These are phyloP conservation scores for Conger conger DNA, from an alignment of 2,113 vertebrate genomes.

Conservation along the genomic window DNA sequence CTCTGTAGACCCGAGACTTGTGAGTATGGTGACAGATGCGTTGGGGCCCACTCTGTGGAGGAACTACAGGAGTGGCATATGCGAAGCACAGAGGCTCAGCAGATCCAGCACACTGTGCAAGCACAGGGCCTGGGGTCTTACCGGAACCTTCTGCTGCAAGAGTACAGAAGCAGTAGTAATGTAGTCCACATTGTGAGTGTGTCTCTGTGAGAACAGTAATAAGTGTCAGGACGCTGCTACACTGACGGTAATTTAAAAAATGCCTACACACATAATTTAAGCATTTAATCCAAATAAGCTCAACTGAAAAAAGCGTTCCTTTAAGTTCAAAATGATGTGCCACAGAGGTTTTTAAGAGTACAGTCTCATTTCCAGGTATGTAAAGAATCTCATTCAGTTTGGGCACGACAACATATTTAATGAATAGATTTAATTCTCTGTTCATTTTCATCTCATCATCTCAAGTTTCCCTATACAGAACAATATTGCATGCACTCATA, in stretches of 20 bases:
- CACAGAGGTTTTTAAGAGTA: neutral
- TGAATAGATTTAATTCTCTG: too few relatives aligned
- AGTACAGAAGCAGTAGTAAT: slow-evolving; percentile 29
- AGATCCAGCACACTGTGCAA: neutral
- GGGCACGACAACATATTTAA: too few relatives aligned
- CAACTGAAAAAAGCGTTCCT: too few relatives aligned
- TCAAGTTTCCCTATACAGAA: too few relatives aligned
- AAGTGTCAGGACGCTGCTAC: neutral
- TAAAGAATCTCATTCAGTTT: neutral
- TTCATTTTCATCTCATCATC: too few relatives aligned
- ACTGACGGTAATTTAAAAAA: too few relatives aligned
- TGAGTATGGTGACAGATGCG: slow-evolving; percentile 12
- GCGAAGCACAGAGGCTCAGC: slow-evolving; percentile 6
- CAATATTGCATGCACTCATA: neutral
- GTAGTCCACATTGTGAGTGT: slow-evolving; percentile 33
- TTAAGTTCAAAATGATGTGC: too few relatives aligned
- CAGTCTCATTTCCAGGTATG: neutral
- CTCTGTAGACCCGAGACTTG: slow-evolving; percentile 5
- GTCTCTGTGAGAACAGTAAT: neutral
- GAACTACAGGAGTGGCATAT: slow-evolving; percentile 25
- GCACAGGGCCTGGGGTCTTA: slow-evolving; percentile 23
- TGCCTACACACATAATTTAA: too few relatives aligned
- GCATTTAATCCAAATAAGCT: too few relatives aligned
- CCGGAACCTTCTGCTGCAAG: slow-evolving; percentile 19
- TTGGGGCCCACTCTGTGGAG: slow-evolving; percentile 3